A percentile compares a stretch with the other conserved stretches of the same genome.
Conservation (phyloP, 2,113 vertebrate species). For the Herpailurus yagouaroundi region DNA sequence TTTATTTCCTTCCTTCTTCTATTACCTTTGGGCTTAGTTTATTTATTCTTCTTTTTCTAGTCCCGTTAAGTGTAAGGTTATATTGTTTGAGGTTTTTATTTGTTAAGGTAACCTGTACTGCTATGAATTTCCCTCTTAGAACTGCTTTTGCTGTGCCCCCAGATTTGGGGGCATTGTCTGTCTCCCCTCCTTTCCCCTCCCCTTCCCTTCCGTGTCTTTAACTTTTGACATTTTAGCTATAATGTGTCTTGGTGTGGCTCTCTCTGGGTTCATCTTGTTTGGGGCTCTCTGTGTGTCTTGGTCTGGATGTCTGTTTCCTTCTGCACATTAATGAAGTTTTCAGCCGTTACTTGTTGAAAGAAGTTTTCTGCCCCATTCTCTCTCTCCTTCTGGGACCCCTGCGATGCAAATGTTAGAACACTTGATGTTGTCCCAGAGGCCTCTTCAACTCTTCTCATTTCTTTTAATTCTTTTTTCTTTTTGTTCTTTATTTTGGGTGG, state of each 20-base stretch:
- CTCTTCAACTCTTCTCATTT: background rate
- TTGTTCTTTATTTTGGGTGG: background rate
- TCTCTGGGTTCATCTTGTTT: background rate
- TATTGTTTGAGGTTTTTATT: background rate
- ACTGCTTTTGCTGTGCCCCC: background rate
- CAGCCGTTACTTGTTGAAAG: background rate
- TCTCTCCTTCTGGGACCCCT: background rate
- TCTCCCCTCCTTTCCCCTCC: no score
- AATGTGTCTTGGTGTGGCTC: background rate
- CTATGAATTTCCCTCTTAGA: background rate
- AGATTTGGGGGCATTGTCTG: background rate
- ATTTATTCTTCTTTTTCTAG: background rate
- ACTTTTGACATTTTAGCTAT: background rate
- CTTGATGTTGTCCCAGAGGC: background rate
- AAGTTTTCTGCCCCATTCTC: background rate
- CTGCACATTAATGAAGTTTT: background rate
- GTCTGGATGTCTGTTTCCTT: background rate
- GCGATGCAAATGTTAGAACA: background rate
- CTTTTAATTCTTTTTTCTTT: background rate
- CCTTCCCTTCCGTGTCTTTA: background rate
- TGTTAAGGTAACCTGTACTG: background rate
- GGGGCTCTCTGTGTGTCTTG: background rate
- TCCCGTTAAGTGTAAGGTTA: background rate
- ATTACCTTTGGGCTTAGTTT: background rate
- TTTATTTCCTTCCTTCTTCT: background rate